Percentiles rank a stretch among this genome's conserved stretches.
phyloP scores from a whole-genome alignment of 2,797 vertebrate species.

The Xiphophorus birchmanni region DNA sequence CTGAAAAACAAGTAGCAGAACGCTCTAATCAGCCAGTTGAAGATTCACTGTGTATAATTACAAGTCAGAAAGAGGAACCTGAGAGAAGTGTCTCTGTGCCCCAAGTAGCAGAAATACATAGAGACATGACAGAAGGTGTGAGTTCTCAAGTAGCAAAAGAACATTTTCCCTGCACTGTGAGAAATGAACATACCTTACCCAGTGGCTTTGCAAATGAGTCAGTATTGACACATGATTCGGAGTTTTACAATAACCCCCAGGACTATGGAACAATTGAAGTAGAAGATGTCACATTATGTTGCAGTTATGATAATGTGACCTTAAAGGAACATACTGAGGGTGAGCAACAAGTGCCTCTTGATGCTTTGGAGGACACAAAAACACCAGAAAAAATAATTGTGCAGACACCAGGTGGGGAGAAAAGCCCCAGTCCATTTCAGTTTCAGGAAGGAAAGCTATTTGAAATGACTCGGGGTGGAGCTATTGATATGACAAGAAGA shows the following conservation, averaged over 20 bases:
- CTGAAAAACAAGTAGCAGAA: constrained; percentile 40
- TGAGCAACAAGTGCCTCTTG: constrained; percentile 83
- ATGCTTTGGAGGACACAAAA: constrained; percentile 79
- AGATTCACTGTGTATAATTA: constrained; percentile 11
- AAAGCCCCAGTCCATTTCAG: constrained; percentile 88
- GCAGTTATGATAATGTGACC: constrained; percentile 74
- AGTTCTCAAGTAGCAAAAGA: constrained; percentile 6
- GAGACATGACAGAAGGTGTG: constrained; percentile 9
- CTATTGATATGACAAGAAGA: constrained; percentile 96
- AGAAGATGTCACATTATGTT: constrained; percentile 60
- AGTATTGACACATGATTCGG: constrained; percentile 3
- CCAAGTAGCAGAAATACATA: constrained; percentile 23
- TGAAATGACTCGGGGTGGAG: constrained; percentile 98
- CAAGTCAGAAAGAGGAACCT: constrained; percentile 14
- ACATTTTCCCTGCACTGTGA: constrained; percentile 13
- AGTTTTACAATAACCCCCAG: constrained; percentile 10
- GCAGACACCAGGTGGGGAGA: constrained; percentile 85
- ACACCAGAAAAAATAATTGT: constrained; percentile 83
- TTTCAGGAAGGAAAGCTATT: constrained; percentile 98
- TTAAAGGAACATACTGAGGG: constrained; percentile 81
- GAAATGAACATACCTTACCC: constrained; percentile 24
- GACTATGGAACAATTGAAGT: constrained; percentile 4
- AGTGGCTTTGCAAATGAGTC: constrained; percentile 25
- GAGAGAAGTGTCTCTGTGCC: constrained; percentile 20
- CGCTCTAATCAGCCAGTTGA: constrained; percentile 21